phyloP scores from a whole-genome alignment of 1,140 invertebrate species.

The Proales similis region DNA sequence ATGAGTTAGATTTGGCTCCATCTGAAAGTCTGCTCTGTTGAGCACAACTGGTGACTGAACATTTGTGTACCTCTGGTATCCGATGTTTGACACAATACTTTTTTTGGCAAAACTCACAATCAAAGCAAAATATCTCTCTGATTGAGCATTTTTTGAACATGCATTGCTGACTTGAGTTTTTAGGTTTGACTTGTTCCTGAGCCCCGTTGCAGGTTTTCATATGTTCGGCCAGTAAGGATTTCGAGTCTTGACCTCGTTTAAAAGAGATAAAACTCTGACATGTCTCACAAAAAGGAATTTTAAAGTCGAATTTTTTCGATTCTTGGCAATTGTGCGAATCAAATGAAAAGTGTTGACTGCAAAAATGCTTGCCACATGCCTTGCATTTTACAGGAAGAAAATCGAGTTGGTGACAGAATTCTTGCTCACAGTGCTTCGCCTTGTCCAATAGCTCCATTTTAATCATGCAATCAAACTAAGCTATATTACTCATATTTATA shows the following conservation, averaged over 20 bases:
- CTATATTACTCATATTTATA: no score
- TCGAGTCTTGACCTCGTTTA: conserved; percentile 28
- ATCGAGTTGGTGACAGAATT: conserved; percentile 21
- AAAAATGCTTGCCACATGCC: conserved; percentile 19
- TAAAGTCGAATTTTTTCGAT: conserved; percentile 19
- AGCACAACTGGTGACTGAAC: not conserved
- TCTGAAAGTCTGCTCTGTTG: no score
- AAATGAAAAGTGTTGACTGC: conserved; percentile 31
- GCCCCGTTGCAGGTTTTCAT: conserved; percentile 30
- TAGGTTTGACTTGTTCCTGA: not conserved
- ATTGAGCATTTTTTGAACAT: not conserved
- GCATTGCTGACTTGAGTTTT: conserved; percentile 1
- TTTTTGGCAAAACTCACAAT: conserved; percentile 5
- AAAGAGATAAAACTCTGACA: conserved; percentile 28
- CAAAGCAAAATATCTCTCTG: conserved; percentile 12
- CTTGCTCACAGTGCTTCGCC: conserved; percentile 32
- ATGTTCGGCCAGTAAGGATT: conserved; percentile 16
- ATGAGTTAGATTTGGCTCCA: no score
- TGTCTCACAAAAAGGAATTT: conserved; percentile 24
- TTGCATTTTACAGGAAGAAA: conserved; percentile 33
- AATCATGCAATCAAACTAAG: no score
- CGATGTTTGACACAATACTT: conserved; percentile 34
- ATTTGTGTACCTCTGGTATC: conserved; percentile 30
- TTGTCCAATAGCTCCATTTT: conserved; percentile 34
- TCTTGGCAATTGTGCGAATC: conserved; percentile 30